Base-by-base conservation (phyloP, 2,888 invertebrate species). In the Tineola bisselliella region DNA sequence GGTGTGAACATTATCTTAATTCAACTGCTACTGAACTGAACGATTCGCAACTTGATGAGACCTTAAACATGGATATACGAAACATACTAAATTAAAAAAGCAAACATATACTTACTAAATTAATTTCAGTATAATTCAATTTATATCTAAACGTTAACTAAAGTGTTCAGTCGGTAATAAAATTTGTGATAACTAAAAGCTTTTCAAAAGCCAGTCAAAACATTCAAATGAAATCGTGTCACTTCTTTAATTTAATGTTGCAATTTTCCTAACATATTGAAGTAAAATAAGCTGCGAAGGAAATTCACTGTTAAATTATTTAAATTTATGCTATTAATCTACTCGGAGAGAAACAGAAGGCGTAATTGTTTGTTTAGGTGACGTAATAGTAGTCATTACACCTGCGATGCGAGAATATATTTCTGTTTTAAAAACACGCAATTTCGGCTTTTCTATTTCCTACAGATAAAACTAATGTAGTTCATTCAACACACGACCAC, bases 1-100 rank as follows among this genome's bases (percentile, higher is more conserved):
- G 84, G 86, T 87, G 87, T 80, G 80, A 86, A 82, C 77, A 82
- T 87, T 84, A 87, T 84, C 86, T 86, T 83, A 82, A 84, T 84
- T 80, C 80, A 78, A 77, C 69, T 69, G 81, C 83, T 79, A 79
- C 81, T 75, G 78, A 76, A 72, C 70, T 73, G 75, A 77, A 75
- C 75, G 73, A 70, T 67, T 60, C 60, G 43, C 48, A 44, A 43
- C 15, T 12, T 59, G 18, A 60, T 2, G 8, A 48, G 48, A 17
- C 10, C 10, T 48, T 48, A 48, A 48, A 48, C 48, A 48, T 48
- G 48, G 48, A 48, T 13, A 48, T 48, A 48, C 48, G 48, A 48
- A 48, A 17, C 48, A 17, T 5, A 48, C 2, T 13, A 48, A 48
- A 48, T 48, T 48, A 48, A 48, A 38, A 38, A 38, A 38, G n/a